Base-by-base conservation (phyloP, 1,140 invertebrate species). In the Palaemon carinicauda region DNA sequence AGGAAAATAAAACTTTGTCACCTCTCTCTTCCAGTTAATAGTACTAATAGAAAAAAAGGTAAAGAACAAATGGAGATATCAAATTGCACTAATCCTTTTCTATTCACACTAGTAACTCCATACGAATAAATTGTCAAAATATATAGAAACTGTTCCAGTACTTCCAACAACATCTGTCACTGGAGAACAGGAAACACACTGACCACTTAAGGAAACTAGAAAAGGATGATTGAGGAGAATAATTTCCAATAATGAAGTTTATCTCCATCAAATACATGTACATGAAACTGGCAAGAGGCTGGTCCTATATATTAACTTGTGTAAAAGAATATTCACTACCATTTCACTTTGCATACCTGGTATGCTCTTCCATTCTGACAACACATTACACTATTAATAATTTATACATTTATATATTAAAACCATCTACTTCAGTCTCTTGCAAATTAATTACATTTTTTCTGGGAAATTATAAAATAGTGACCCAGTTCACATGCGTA, bases 211-310 rank as follows among this genome's bases (percentile, higher is more conserved):
- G 12, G 41, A 5, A 41, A 41, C 41, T 41, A 41, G 41, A 41
- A 41, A 41, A 41, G 41, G 41, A 12, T 41, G 41, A 41, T 41
- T 41, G 41, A 41, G 41, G 41, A 41, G 12, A 41, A 41, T 41
- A 41, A 12, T 52, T 53, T 86, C 60, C 50, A 86, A 86, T 86
- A 80, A 33, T 86, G 60, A 86, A 86, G 80, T 41, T 86, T 86
- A 80, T 86, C 77, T 86, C 84, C 84, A 86, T 80, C 60, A 86
- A 86, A 73, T 86, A 86, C 84, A 86, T 80, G 60, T 86, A 86
- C 84, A 86, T 50, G 78, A 86, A 79, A 50, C 80, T 86, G 84
- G 84, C 84, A 86, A 86, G 77, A 86, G 84, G 84, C 84, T 86
- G 84, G 84, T 80, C 80, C 69, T 24, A 86, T 80, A 82, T 82